Percentiles rank a stretch among this genome's conserved stretches.
phyloP scores from a whole-genome alignment of 2,888 invertebrate genomes.

The Drosophila monieri region DNA sequence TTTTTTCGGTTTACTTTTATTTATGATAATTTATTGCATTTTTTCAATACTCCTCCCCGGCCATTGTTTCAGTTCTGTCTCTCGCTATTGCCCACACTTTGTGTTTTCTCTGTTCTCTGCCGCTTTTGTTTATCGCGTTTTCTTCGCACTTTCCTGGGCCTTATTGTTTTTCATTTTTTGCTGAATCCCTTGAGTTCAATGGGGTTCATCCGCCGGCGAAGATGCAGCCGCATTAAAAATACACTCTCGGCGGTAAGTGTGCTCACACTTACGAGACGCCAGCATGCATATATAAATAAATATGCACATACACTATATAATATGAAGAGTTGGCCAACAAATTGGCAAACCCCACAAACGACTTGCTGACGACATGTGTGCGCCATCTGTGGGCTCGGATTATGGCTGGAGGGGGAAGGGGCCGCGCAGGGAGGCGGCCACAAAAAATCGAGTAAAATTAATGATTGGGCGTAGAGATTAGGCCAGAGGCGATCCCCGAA shows the following conservation, averaged over 20 bases:
- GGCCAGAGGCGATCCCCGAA: constrained; percentile 14
- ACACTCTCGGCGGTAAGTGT: constrained; percentile 44
- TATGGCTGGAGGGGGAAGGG: constrained; percentile 14
- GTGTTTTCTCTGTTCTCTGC: constrained; percentile 21
- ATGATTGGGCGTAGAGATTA: constrained; percentile 28
- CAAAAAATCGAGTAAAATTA: constrained; percentile 36
- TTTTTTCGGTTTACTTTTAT: constrained; percentile 39
- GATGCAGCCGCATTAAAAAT: constrained; percentile 57
- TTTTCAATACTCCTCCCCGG: constrained; percentile 48
- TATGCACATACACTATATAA: constrained; percentile 34
- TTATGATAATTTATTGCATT: constrained; percentile 71
- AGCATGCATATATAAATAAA: constrained; percentile 22
- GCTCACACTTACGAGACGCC: constrained; percentile 6
- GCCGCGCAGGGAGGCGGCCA: neutral
- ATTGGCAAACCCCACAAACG: constrained; percentile 55
- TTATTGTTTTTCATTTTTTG: constrained; percentile 39
- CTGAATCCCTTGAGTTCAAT: constrained; percentile 55
- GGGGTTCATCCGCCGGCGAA: constrained; percentile 54
- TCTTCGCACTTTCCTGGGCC: constrained; percentile 53
- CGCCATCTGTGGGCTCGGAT: constrained; percentile 59
- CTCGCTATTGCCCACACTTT: constrained; percentile 9
- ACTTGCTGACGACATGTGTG: constrained; percentile 60
- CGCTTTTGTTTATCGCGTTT: constrained; percentile 54
- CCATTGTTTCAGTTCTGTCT: constrained; percentile 43
- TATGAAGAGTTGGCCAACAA: constrained; percentile 49